A percentile compares a stretch with the other conserved stretches of the same genome.
phyloP scores from a whole-genome alignment of 2,797 vertebrate genomes.

The Salarias fasciatus region DNA sequence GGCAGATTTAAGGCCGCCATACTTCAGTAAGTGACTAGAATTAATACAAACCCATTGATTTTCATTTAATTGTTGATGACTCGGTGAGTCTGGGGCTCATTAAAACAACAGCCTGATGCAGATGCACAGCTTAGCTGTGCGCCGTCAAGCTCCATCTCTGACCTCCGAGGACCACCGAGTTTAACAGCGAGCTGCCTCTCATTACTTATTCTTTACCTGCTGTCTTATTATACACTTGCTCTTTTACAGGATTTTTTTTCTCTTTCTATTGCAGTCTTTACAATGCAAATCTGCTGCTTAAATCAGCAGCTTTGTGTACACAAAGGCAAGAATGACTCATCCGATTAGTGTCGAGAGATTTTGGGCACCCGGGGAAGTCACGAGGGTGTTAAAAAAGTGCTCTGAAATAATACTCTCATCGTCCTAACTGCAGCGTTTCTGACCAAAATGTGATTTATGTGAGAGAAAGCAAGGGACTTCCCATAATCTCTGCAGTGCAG shows the following conservation, averaged over 20 bases:
- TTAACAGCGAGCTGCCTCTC: constrained; percentile 52
- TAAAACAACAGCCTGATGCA: constrained; percentile 45
- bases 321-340: constrained; percentile 43
- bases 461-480: constrained; percentile 30
- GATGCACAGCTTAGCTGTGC: constrained; percentile 17
- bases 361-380: constrained; percentile 42
- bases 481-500: constrained; percentile 53
- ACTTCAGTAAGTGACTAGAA: constrained; percentile 13
- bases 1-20: not conserved
- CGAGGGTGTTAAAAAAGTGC: constrained; percentile 27
- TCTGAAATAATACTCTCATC: constrained; percentile 41
- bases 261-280: constrained; percentile 57
- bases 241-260: constrained; percentile 27
- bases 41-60: constrained; percentile 34
- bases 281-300: constrained; percentile 64
- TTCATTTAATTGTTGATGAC: constrained; percentile 42
- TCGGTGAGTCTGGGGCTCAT: constrained; percentile 35
- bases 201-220: constrained; percentile 66
- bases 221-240: constrained; percentile 65
- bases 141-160: constrained; percentile 26
- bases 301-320: constrained; percentile 63
- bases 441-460: constrained; percentile 42
- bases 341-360: constrained; percentile 60
- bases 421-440: constrained; percentile 27
- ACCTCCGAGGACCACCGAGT: constrained; percentile 58